Evolutionary conservation across 2,797 vertebrate genomes (phyloP), one percentile per base, ranked within the genome.

Genomic region (Micropoecilia bifurca): DNA sequence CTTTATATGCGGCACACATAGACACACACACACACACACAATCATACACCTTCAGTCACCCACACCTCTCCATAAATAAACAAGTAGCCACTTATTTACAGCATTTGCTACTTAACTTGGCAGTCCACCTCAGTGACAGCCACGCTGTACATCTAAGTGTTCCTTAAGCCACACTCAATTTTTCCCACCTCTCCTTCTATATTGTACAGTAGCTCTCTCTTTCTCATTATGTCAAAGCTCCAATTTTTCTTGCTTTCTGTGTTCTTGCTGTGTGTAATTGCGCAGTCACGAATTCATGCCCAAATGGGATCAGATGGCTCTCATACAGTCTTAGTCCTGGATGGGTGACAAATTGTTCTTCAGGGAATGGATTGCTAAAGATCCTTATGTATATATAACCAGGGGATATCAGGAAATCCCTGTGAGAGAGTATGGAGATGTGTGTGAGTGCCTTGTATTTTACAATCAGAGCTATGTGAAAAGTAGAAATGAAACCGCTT

Each of bases 1-100:
- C 74, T 84, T 74, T 78, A 79, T 66, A 84, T 85, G 73, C 85
- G 84, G 71, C 68, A 81, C 77, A 81, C 63, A 61, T 18, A 80
- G 57, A 66, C 75, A 20, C 30, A 63, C 75, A 20, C 30, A 63
- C 61, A 66, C 75, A 20, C 30, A 63, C 75, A 20, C 30, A 63
- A 30, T 48, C 63, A 59, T 18, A 78, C 71, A 73, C 78, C 48
- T 73, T 59, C 41, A 76, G 72, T 77, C 78, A 74, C 82, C 41
- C 61, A 85, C 86, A 79, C 75, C 73, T 79, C 83, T 83, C 72
- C 76, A 90, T 87, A 82, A 84, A 88, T 79, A 47, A 82, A 90
- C 57, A 88, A 90, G 78, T 86, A 89, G 84, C 85, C 85, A 90
- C 91, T 90, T 88, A 90, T 90, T 92, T 85, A 87, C 76, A 79